Conservation (phyloP, 2,797 vertebrate genomes). For the Alosa sapidissima region DNA sequence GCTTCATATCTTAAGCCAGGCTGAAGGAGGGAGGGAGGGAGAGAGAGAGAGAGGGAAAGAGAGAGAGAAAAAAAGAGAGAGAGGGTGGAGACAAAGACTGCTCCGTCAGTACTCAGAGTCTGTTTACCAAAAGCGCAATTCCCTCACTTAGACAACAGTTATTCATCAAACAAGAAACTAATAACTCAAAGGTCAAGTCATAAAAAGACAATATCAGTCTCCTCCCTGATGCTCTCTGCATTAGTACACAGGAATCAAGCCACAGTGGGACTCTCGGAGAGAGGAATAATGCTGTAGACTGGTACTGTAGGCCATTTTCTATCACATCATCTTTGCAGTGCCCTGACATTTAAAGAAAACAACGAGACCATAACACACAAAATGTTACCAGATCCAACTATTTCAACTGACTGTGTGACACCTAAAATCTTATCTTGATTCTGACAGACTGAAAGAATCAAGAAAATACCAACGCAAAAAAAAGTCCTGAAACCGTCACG, state of each 20-base stretch:
- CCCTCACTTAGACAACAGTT: conserved; percentile 69
- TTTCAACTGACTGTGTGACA: background rate
- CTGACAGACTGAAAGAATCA: background rate
- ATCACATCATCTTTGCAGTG: background rate
- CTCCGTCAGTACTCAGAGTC: conserved; percentile 57
- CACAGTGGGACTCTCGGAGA: background rate
- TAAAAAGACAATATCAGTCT: conserved; percentile 82
- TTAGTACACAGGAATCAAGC: conserved; percentile 52
- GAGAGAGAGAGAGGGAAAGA: conserved; percentile 43
- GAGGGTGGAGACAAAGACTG: conserved; percentile 30
- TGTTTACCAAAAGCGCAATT: conserved; percentile 61
- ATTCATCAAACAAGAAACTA: conserved; percentile 80
- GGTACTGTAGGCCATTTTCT: background rate
- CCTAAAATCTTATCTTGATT: background rate
- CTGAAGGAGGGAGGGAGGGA: conserved; percentile 51
- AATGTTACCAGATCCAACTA: background rate
- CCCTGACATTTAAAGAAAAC: conserved; percentile 20
- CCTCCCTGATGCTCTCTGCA: conserved; percentile 68
- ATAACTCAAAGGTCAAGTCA: conserved; percentile 81
- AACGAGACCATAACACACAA: background rate
- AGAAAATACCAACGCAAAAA: background rate
- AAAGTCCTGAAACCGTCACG: background rate
- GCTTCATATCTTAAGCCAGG: conserved; percentile 54
- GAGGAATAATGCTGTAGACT: background rate
- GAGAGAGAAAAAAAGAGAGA: conserved; percentile 42